These are phyloP conservation scores for Hyla sarda DNA, from an alignment of 2,113 vertebrate genomes.

Conservation along the genomic window DNA sequence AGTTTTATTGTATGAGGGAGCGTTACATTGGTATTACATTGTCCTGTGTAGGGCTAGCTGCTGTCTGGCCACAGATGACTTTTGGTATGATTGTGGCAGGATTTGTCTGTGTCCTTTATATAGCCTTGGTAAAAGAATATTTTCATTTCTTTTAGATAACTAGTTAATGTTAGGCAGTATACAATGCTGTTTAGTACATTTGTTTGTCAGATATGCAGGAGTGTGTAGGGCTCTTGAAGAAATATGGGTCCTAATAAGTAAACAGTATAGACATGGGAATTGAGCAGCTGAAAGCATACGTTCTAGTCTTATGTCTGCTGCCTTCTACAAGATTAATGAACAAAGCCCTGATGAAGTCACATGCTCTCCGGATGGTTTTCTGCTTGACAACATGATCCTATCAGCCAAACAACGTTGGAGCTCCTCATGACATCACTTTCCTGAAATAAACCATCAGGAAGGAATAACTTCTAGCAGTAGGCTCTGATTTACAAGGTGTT, in stretches of 20 bases:
- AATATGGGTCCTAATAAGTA: slow-evolving; percentile 1
- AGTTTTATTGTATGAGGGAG: too few species aligned
- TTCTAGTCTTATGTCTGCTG: slow-evolving; percentile 14
- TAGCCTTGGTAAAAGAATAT: not conserved
- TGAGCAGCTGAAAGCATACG: slow-evolving; percentile 18
- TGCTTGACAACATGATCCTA: slow-evolving; percentile 43
- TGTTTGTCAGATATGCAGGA: not conserved
- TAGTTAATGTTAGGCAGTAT: not conserved
- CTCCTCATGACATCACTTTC: slow-evolving; percentile 43
- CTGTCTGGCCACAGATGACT: too few species aligned
- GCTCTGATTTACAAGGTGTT: slow-evolving; percentile 1
- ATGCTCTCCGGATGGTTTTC: slow-evolving; percentile 12
- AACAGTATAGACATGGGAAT: slow-evolving; percentile 1
- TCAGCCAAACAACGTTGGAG: not conserved
- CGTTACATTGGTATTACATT: too few species aligned
- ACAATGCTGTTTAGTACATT: not conserved
- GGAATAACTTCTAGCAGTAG: not conserved
- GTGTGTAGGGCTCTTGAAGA: not conserved
- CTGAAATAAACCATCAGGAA: slow-evolving; percentile 45
- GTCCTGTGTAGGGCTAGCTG: too few species aligned
- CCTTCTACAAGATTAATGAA: slow-evolving; percentile 46
- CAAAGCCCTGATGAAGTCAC: slow-evolving; percentile 43
- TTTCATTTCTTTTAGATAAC: not conserved
- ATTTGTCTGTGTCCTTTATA: not conserved
- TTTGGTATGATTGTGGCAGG: too few species aligned